Evolutionary conservation across 2,797 vertebrate genomes (phyloP), one percentile per base, ranked within the genome.

Genomic region (Ctenopoma multispine): DNA sequence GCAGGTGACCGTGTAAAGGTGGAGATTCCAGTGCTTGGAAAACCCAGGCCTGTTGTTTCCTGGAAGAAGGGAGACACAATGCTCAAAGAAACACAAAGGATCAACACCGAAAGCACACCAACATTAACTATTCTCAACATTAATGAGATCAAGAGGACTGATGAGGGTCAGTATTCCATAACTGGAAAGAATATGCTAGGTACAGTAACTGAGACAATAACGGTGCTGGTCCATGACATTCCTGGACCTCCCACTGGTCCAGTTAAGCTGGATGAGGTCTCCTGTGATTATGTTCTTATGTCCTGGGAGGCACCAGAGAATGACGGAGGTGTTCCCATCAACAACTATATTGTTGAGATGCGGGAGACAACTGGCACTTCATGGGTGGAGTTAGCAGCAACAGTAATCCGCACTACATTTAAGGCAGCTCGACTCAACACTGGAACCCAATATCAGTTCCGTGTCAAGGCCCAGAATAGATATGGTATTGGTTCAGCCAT

Each of bases 1-100:
- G 96, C 97, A 86, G 96, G 98, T 40, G 98, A 99, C 86, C 97
- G 98, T 55, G 94, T 99, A 79, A 99, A 99, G 92, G 95, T 99
- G 64, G 98, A 99, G 82, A 98, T 99, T 80, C 98, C 98, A 58
- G 96, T 99, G 49, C 93, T 98, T 40, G 98, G 97, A 76, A 96
- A 97, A 90, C 98, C 98, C 68, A 96, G 92, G 73, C 97, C 98
- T 81, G 92, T 95, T 49, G 96, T 99, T 78, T 96, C 96, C 27
- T 99, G 98, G 98, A 98, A 97, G 79, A 99, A 96, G 85, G 97
- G 95, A 77, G 96, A 96, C 36, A 86, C 93, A 10, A 61, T 82
- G 17, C 90, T 99, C 46, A 99, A 95, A 77, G 96, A 99, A 88
- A 99, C 98, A 46, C 97, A 98, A 86, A 95, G 98, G 90, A 93